Evolutionary conservation across 2,797 vertebrate genomes (phyloP), one percentile per base, ranked within the genome.

Genomic region (Pangasius sanitwongsei): DNA sequence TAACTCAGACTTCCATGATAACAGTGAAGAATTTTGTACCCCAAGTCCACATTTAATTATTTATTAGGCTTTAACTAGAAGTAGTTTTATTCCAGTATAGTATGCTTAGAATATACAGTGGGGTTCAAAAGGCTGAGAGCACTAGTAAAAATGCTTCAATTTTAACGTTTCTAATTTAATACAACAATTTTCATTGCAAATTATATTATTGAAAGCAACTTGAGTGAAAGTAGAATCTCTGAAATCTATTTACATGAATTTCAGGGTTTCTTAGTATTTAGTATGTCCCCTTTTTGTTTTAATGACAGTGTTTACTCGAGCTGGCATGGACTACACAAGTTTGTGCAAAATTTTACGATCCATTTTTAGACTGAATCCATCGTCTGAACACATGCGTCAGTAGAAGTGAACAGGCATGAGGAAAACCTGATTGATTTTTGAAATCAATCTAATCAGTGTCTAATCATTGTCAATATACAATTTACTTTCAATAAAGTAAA

Each of bases 11-110:
- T 11, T 80, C 48, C 16, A 55, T 9, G 53, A 37, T 37, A 82
- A 48, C 55, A 61, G 34, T 41, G 34, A 59, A 59, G 31, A 37
- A 59, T 57, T 80, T 20, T 81, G 2, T 57, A 57, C 18, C 50
- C 6, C 11, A 61, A 83, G 37, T 61, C 34, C 55, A 59, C 80
- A 41, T 82, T 82, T 82, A 82, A 7, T 82, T 61, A 81, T 57
- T 55, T 55, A 59, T 57, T 34, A 57, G 31, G 7, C n/a, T 81
- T 57, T 61, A 61, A 82, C 34, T 61, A 1, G 11, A 41, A 6
- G 5, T 55, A 25, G 37, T 28, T 75, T 48, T 48, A 6, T 12
- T 18, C 50, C 16, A 31, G 11, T 25, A 53, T n/a, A 78, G 74
- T 77, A 80, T 31, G 53, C 16, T 81, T 57, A 23, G n/a, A 80